Base-by-base conservation (phyloP, 2,888 invertebrate genomes). In the Deilephila porcellus region DNA sequence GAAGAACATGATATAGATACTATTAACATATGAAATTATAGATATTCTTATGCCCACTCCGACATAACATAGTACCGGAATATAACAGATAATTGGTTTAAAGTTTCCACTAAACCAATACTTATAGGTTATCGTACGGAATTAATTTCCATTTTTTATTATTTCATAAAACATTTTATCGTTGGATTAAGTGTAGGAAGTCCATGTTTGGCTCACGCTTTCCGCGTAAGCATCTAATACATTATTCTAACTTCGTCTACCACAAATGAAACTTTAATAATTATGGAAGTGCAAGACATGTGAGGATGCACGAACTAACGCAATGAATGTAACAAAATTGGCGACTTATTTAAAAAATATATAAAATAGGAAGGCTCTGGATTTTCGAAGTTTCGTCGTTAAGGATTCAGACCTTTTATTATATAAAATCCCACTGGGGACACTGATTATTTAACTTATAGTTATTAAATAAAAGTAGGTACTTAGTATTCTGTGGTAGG, bases 141-240 rank as follows among this genome's bases (percentile, higher is more conserved):
- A 37, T n/a, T 3, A 32, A 64, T 20, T 37, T 5, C 37, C 64
- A 64, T 45, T 11, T 37, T 32, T 64, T 37, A 37, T 63, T 37
- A 34, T n/a, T 34, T 37, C 20, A 37, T 37, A 20, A 20, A n/a
- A 20, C 20, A 64, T 34, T 64, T 37, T 64, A 64, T 64, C 34
- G 37, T n/a, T 37, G 8, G 29, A 29, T 62, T 32, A 32, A 62
- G 62, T 62, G 20, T 37, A 64, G 64, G 64, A 64, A 64, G 64
- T 64, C 64, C 64, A 64, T 64, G 34, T 64, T 64, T n/a, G 37
- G 37, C 64, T 4, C 11, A 37, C 14, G 37, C n/a, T 37, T 64
- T 64, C 64, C 64, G 64, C 37, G 37, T 64, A 1, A 25, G n/a
- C 20, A 37, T 59, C n/a, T 8, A 20, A 59, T 34, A 34, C 34